Base-by-base conservation (phyloP, 2,797 vertebrate species). In the Vespertilio murinus region DNA sequence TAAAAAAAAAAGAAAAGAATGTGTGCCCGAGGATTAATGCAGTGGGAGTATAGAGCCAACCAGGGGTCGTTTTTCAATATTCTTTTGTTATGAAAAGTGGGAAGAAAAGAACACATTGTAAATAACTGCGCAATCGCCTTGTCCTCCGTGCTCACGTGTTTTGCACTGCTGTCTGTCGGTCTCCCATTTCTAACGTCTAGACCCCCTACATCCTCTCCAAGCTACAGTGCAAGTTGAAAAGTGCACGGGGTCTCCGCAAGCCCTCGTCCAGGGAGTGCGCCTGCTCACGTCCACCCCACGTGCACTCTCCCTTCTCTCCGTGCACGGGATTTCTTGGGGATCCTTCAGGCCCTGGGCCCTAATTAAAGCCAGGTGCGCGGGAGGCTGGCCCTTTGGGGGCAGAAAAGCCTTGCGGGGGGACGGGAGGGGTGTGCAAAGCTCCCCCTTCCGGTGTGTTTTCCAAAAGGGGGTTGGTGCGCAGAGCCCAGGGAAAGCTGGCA, bases 311-410 rank as follows among this genome's bases (percentile, higher is more conserved):
- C 30, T 64, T 59, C 54, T 45, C 59, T 35, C 56, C 6, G 4
- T 2, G 80, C 70, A 61, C 87, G 22, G 33, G 64, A 59, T 64
- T 91, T 93, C 91, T 87, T 17, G 52, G 61, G 91, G 95, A 73
- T 49, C 83, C 59, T 49, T 77, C 40, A 35, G 74, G 90, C 12
- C 47, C 93, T 14, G 33, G 56, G 89, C 75, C 25, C 75, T 90
- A 86, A 91, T 92, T 94, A 91, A 96, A 96, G 96, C 95, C 97
- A 96, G 96, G 82, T 94, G 95, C 20, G 2, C 28, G 42, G 61
- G 42, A 92, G 47, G 79, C 42, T 8, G 67, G 64, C 61, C 54
- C 64, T 85, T 71, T 45, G 0, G 35, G 64, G 59, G 82, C 30
- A 18, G 77, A 90, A 82, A 69, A 88, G 59, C 28, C 74, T 85